These are phyloP conservation scores for Cryptops parisi DNA, from an alignment of 2,888 invertebrate species.

Conservation along the genomic window DNA sequence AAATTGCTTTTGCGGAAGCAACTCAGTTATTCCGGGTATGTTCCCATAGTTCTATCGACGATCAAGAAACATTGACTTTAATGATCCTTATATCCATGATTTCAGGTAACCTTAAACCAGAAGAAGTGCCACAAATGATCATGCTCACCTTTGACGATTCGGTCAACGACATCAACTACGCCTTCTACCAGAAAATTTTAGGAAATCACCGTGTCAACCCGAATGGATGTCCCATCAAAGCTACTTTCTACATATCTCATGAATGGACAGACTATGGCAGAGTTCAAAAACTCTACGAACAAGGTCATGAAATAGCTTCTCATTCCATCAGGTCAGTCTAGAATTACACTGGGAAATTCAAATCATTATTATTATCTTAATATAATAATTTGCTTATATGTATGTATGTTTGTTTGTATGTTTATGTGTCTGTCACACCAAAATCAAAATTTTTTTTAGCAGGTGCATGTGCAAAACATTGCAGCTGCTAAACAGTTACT, in stretches of 20 bases:
- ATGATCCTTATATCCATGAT: not conserved
- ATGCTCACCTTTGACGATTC: conserved; percentile 88
- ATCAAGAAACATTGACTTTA: too few relatives aligned
- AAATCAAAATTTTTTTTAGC: too few relatives aligned
- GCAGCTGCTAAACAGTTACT: too few relatives aligned
- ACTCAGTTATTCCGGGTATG: conserved; percentile 1
- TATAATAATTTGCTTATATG: too few relatives aligned
- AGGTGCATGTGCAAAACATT: too few relatives aligned
- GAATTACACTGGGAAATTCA: not conserved
- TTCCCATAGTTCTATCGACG: not conserved
- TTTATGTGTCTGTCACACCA: not conserved
- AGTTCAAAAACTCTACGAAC: conserved; percentile 86
- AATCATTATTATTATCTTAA: not conserved
- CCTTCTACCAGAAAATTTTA: conserved; percentile 48
- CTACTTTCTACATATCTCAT: conserved; percentile 40
- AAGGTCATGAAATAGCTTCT: conserved; percentile 94
- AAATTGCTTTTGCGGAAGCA: conserved; percentile 6
- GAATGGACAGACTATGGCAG: conserved; percentile 97
- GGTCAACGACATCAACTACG: conserved; percentile 87
- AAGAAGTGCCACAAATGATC: conserved; percentile 79
- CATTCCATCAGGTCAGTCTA: conserved; percentile 57
- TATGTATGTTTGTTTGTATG: not conserved
- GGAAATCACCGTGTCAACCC: conserved; percentile 72
- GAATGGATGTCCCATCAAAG: conserved; percentile 37
- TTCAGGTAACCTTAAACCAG: conserved; percentile 59